Conservation (phyloP, 2,113 vertebrate species). For the Lucifuga dentata region DNA sequence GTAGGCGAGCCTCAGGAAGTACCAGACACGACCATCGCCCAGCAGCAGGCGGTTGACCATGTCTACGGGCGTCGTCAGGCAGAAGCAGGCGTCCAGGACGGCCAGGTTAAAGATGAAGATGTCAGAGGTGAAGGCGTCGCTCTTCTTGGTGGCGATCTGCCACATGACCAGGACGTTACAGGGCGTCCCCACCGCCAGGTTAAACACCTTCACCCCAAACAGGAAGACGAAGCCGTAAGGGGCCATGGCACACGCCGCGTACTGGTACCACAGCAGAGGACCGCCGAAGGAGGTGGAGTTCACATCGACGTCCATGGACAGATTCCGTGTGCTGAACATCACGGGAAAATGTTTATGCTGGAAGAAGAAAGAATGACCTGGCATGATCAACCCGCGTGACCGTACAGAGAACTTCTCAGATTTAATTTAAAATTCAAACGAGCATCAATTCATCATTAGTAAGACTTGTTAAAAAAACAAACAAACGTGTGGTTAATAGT, state of each 20-base stretch:
- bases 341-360: background rate
- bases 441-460: too few species aligned
- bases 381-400: too few species aligned
- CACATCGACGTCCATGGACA: background rate
- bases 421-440: too few species aligned
- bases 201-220: constrained; percentile 78
- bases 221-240: constrained; percentile 81
- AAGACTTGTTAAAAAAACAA: too few species aligned
- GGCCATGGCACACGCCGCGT: constrained; percentile 46
- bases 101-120: constrained; percentile 82
- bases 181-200: constrained; percentile 75
- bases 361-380: background rate
- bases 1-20: constrained; percentile 74
- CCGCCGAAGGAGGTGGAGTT: constrained; percentile 38
- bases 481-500: too few species aligned
- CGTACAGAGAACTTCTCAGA: too few species aligned
- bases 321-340: constrained; percentile 54
- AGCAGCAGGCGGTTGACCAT: constrained; percentile 74
- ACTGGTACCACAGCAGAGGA: constrained; percentile 74
- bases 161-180: constrained; percentile 80
- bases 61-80: constrained; percentile 77
- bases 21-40: constrained; percentile 62
- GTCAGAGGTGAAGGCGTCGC: constrained; percentile 74
- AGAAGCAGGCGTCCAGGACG: constrained; percentile 77
- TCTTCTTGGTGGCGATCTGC: constrained; percentile 71